Percentiles rank a stretch among this genome's conserved stretches.
These are phyloP conservation scores for Sphecodes monilicornis DNA, from an alignment of 2,888 invertebrate genomes.

Conservation along the genomic window DNA sequence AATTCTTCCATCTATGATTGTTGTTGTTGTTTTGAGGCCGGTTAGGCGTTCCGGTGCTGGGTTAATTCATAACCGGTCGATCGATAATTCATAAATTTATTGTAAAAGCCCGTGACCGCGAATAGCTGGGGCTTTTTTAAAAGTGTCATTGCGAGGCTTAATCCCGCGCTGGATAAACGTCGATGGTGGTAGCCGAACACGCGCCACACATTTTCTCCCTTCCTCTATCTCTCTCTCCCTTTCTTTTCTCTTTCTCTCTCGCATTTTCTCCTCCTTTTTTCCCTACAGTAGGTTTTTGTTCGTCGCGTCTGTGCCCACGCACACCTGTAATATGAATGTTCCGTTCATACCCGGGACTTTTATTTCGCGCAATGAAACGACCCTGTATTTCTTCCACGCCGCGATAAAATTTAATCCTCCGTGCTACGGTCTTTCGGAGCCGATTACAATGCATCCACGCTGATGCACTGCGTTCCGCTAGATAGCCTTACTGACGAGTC, in stretches of 20 bases:
- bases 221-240: background rate
- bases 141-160: slow-evolving; percentile 21
- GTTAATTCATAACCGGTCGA: slow-evolving; percentile 22
- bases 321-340: slow-evolving; percentile 20
- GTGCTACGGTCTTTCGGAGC: slow-evolving; percentile 33
- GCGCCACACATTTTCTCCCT: background rate
- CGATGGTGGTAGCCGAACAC: slow-evolving; percentile 11
- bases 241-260: background rate
- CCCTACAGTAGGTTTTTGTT: background rate
- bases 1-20: background rate
- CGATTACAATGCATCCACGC: slow-evolving; percentile 20
- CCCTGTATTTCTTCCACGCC: slow-evolving; percentile 40
- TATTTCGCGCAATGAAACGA: slow-evolving; percentile 20
- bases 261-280: background rate
- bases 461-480: background rate
- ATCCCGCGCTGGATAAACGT: slow-evolving; percentile 16
- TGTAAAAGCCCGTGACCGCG: slow-evolving; percentile 11
- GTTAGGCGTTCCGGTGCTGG: background rate
- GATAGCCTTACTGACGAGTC: no score
- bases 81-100: slow-evolving; percentile 29
- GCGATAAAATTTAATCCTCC: slow-evolving; percentile 41
- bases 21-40: background rate
- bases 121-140: slow-evolving; percentile 27
- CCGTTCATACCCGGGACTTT: slow-evolving; percentile 26
- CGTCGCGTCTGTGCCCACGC: background rate